Evolutionary conservation across 2,888 invertebrate species (phyloP), one percentile per base, ranked within the genome.

Genomic region (Ormia ochracea): DNA sequence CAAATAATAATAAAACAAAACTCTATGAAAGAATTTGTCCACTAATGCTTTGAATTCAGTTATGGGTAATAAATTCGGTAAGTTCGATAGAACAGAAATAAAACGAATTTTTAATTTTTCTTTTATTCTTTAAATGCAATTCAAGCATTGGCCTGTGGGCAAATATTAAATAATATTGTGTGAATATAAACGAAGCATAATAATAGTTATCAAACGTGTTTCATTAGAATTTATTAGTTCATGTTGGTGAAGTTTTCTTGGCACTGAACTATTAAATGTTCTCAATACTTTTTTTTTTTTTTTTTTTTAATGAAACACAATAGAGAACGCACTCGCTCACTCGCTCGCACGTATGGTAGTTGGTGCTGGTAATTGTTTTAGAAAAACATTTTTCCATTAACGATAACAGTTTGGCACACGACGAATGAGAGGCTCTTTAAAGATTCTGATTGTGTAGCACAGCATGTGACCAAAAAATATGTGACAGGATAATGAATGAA

Each of bases 51-150:
- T 76, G 76, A 73, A 61, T 72, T 56, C 54, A 26, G 43, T 54
- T 41, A 68, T 61, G 61, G 61, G 72, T 14, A 72, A 76, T 50
- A 80, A 80, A 76, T 73, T 50, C 63, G 76, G 76, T 80, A 43
- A 76, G 80, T 12, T 17, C 4, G 61, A 45, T 66, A 17, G 1
- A 36, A 56, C 38, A 21, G 21, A 14, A 38, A 38, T 14, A 1
- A 41, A 1, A 33, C 3, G 7, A 41, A 17, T 41, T 41, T 41
- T 41, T 41, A 7, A 41, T 6, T 14, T 17, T 41, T 7, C 1
- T 41, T 41, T 41, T 41, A 41, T 41, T 14, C n/a, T n/a, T 14
- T 7, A 5, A 3, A 3, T 17, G 1, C 36, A 56, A 36, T n/a
- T 21, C 4, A 28, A 28, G 5, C 1, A 36, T 21, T 54, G 31